Base-by-base conservation (phyloP, 2,113 vertebrate species). In the Dascyllus trimaculatus region DNA sequence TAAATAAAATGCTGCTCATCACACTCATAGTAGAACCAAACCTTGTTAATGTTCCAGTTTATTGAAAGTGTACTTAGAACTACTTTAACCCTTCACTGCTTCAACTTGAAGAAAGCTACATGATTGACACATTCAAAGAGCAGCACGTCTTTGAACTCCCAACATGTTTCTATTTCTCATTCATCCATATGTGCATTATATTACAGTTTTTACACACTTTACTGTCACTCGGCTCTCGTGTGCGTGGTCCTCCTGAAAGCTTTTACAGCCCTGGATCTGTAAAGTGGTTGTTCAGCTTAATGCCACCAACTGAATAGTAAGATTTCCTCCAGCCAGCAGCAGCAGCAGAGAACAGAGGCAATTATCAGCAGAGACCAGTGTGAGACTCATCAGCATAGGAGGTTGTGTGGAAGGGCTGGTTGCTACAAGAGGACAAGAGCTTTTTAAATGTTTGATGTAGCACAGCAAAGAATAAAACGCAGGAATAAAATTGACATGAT, bases 221-320 rank as follows among this genome's bases (percentile, higher is more conserved):
- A 76, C 82, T 78, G 43, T 45, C 72, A 77, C 82, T 80, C 24
- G 8, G 19, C 78, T 32, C 62, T 78, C 60, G 19, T 63, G 67
- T 73, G 67, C 61, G 58, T n/a, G 38, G 54, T 67, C 86, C 63
- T 74, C 65, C 62, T 77, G 59, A 75, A 83, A 64, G 78, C 77
- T 71, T 84, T 35, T 65, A 81, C 53, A 72, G 79, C 70, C 59
- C 61, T 24, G 54, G 68, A 77, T 83, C 61, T 78, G 52, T 49
- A 67, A 80, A 89, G 81, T 63, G 84, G 75, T 71, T 70, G 48
- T 74, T 88, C 82, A 79, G 71, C 65, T 82, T 60, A 89, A 85
- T 45, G 63, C 71, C 69, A 71, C 54, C 64, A 72, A 68, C 22
- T 70, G n/a, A 83, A 81, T 48, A 11, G 32, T 63, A 76, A 66